Evolutionary conservation across 2,113 vertebrate species (phyloP), one percentile per base, ranked within the genome.

Genomic region (Cebidichthys violaceus): DNA sequence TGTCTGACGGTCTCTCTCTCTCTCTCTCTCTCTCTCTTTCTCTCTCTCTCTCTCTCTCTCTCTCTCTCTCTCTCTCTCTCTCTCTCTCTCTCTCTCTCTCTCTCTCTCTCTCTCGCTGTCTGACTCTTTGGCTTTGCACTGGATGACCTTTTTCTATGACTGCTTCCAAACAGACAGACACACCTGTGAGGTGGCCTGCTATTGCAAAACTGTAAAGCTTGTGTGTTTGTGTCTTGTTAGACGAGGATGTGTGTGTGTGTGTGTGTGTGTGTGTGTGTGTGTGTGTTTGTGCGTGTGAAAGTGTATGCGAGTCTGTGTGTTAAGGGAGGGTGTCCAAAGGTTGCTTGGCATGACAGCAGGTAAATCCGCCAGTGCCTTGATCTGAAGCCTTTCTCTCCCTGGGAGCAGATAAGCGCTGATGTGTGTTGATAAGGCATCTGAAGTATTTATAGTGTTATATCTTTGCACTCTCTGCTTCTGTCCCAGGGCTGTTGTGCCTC

Each of bases 361-460:
- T 94, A 93, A 93, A 88, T 83, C 69, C 64, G 70, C 66, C 37
- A 81, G 73, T 79, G 82, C 90, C 85, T 91, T 94, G 92, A 94
- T 91, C 70, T 90, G 89, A 82, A 93, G 94, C 93, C 83, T 94
- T 94, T 90, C 78, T 89, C 79, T 92, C 90, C 81, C 78, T 67
- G 37, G 35, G 85, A 87, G 77, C 72, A 91, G 92, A 95, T 93
- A 94, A 91, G 88, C 24, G 39, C 65, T 64, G 91, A 89, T 88
- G 81, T 84, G 81, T 84, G 94, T 93, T 93, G 95, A 95, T 94
- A 95, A 94, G 94, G 90, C 85, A 89, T 88, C 89, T 89, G 79
- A 95, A 95, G 92, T 95, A 86, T 94, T 96, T 96, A 93, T 94
- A 91, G 89, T 92, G 90, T 90, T 85, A 89, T 91, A 90, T 92